These are phyloP conservation scores for Brachypalpus laphriformis DNA, from an alignment of 2,888 invertebrate genomes.

Conservation along the genomic window DNA sequence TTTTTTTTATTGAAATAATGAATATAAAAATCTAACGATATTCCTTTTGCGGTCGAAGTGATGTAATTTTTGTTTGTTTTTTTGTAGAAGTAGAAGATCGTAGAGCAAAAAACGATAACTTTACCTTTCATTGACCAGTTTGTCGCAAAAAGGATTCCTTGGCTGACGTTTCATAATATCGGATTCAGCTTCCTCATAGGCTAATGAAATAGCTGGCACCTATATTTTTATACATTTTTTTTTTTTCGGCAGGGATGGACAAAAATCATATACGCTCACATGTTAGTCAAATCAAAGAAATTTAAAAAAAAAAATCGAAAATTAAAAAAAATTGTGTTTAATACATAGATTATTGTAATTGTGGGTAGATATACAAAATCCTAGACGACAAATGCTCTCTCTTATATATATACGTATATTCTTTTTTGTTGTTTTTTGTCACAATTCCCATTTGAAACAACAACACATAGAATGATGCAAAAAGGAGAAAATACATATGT, in stretches of 20 bases:
- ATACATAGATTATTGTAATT: slow-evolving; percentile 37
- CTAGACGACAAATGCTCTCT: slow-evolving; percentile 59
- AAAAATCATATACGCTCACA: slow-evolving; percentile 71
- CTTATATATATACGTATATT: background rate
- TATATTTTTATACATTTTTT: slow-evolving; percentile 82
- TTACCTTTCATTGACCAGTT: slow-evolving; percentile 99
- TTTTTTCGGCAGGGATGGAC: slow-evolving; percentile 71
- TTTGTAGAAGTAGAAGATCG: slow-evolving; percentile 78
- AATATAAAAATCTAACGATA: slow-evolving; percentile 38
- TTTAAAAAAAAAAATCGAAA: slow-evolving; percentile 34
- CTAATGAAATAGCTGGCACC: slow-evolving; percentile 99
- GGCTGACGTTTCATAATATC: slow-evolving; percentile 99
- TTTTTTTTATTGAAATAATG: slow-evolving; percentile 5
- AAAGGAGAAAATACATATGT: slow-evolving; percentile 35
- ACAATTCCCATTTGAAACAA: slow-evolving; percentile 35
- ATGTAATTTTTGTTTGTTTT: slow-evolving; percentile 51
- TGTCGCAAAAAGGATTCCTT: slow-evolving; percentile 98
- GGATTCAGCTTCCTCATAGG: slow-evolving; percentile 98
- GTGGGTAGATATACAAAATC: slow-evolving; percentile 29
- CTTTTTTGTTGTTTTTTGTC: slow-evolving; percentile 23
- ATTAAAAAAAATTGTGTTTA: slow-evolving; percentile 33
- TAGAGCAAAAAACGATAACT: slow-evolving; percentile 79
- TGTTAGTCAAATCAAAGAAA: slow-evolving; percentile 69
- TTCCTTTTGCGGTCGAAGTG: slow-evolving; percentile 68
- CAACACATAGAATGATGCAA: slow-evolving; percentile 57